Percentiles rank a stretch among this genome's conserved stretches.
These are phyloP conservation scores for Drosophila ustulata DNA, from an alignment of 2,888 invertebrate genomes.

Conservation along the genomic window DNA sequence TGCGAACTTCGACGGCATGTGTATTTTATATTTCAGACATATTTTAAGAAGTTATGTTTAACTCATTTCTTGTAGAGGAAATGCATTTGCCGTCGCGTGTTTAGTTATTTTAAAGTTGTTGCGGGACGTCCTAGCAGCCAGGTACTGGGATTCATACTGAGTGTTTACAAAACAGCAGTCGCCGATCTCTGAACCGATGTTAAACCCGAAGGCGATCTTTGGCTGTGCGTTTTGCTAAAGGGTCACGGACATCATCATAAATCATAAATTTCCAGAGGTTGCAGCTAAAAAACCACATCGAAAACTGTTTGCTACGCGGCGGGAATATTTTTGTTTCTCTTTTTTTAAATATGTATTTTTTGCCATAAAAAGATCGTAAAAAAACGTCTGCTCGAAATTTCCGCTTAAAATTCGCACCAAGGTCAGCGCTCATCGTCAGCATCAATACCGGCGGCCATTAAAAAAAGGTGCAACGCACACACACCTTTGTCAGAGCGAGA, in stretches of 20 bases:
- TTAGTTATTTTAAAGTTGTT: constrained; percentile 39
- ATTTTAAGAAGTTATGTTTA: constrained; percentile 36
- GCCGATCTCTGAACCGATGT: constrained; percentile 55
- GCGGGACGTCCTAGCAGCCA: constrained; percentile 75
- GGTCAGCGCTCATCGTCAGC: constrained; percentile 56
- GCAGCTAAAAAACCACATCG: constrained; percentile 72
- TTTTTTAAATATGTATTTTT: constrained; percentile 13
- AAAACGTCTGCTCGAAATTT: constrained; percentile 57
- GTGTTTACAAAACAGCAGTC: constrained; percentile 83
- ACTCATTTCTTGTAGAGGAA: constrained; percentile 45
- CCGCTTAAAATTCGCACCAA: constrained; percentile 69
- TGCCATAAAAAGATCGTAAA: constrained; percentile 64
- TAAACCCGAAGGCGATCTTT: constrained; percentile 53
- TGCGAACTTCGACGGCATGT: constrained; percentile 23
- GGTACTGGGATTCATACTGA: constrained; percentile 83
- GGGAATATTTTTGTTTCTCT: constrained; percentile 27
- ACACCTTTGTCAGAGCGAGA: constrained; percentile 32
- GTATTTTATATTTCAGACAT: constrained; percentile 21
- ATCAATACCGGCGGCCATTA: constrained; percentile 64
- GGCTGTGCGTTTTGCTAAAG: constrained; percentile 70
- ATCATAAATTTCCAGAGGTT: constrained; percentile 81
- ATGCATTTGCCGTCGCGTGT: constrained; percentile 48
- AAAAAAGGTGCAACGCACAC: constrained; percentile 55
- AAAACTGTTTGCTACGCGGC: constrained; percentile 68
- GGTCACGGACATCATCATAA: constrained; percentile 80